Base-by-base conservation (phyloP, 2,888 invertebrate genomes). In the Cantharis lateralis region DNA sequence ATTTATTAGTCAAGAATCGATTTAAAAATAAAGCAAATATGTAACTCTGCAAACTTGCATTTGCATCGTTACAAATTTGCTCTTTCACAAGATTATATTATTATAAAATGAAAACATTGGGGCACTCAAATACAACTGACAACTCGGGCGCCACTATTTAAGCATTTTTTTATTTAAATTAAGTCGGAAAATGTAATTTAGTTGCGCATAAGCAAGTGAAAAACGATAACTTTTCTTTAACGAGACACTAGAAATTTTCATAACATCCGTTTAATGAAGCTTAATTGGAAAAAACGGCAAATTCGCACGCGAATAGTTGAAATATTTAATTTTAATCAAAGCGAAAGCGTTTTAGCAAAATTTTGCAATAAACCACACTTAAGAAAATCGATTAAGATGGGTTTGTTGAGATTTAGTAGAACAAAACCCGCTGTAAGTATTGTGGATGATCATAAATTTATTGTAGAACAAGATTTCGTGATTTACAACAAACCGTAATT, bases 361-460 rank as follows among this genome's bases (percentile, higher is more conserved):
- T 48, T 48, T n/a, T 48, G 48, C 48, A 48, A 48, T 48, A 48
- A 48, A 48, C n/a, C 48, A 48, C 48, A n/a, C 48, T 48, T 48
- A 48, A 48, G 48, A 48, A 48, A 48, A 48, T 48, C 48, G 48
- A 48, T 48, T 48, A 48, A 48, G 48, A 48, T 48, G 48, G 48
- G 48, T 48, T 48, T 48, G 48, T 48, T 48, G 48, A 24, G 24
- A 26, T 24, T 68, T 68, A 26, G 24, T 24, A 20, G 66, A 72
- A 72, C 72, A 48, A 66, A 72, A 72, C n/a, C 72, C 28, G 66
- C 15, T 68, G 48, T 68, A 68, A 72, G 61, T 61, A 68, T 68
- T 68, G 32, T 66, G n/a, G 68, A 68, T 68, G 62, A 66, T 26
- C 18, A 72, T 72, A 72, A 72, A 72, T 68, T 72, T 28, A 15